Evolutionary conservation across 2,888 invertebrate species (phyloP), one percentile per base, ranked within the genome.

Genomic region (Margaritifera margaritifera): DNA sequence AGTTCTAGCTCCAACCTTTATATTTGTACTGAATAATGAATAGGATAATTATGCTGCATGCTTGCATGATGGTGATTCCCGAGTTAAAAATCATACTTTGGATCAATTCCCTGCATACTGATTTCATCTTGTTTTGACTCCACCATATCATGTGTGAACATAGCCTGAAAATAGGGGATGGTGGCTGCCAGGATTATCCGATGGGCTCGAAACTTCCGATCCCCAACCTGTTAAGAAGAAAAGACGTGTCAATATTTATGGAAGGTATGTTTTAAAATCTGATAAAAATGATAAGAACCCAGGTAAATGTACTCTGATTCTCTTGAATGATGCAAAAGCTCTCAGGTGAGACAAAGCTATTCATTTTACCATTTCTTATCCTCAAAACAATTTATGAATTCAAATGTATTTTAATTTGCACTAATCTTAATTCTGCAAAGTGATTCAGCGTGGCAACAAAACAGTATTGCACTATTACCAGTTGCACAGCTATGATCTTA

Each of bases 71-170:
- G 15, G 2, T 1, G 15, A 42, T 2, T 42, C 4, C 15, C 1
- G 11, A 22, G 25, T 11, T 8, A 0, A n/a, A 6, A 31, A 8
- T 65, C 92, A 90, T 91, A 94, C 94, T 92, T 91, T 52, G 95
- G 93, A 84, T 95, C 95, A 78, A 95, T 94, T 80, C 94, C 95
- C 86, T 94, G 93, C 91, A 96, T 94, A 58, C 93, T 93, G 63
- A 96, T 94, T 87, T 95, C 95, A 84, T 93, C 93, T 83, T 94
- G 94, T 76, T 94, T 93, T 77, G 94, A 93, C 90, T 96, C 96
- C 8, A 94, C 93, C 95, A 96, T 95, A 86, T 96, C 95, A 88
- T 94, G 93, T 42, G 94, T 94, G 87, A 96, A 96, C 96, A 96
- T 96, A 19, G 94, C 95, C 90, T 94, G 93, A 85, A 96, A 96